Evolutionary conservation across 1,140 invertebrate species (phyloP), one percentile per base, ranked within the genome.

Genomic region (Plectus sambesii): DNA sequence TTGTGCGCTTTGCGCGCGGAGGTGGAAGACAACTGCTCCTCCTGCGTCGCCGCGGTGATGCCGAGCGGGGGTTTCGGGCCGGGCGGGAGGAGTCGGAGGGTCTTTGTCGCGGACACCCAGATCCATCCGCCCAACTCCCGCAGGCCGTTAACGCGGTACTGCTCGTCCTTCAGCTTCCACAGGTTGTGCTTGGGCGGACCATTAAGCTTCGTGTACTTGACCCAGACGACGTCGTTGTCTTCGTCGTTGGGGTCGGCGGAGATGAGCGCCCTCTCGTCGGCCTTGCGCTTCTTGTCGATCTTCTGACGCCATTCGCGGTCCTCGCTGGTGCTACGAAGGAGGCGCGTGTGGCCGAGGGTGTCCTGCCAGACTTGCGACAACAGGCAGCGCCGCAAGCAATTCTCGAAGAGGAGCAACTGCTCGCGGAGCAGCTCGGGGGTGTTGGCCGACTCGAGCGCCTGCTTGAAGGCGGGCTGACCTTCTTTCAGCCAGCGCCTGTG

Each of bases 51-150:
- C 8, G 5, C 8, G 8, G 41, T 8, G 8, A 42, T 42, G 26
- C 41, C 41, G 19, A 5, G 41, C 6, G 41, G 41, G 12, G 36
- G 25, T 22, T 42, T 42, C 19, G 41, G 41, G 5, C 15, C 25
- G 5, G 15, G n/a, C 5, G 26, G 25, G 19, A 42, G 25, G 19
- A 42, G 36, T 6, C 24, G 26, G 24, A 24, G 36, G 15, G 5
- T 27, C 44, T 41, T 30, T 41, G 46, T 49, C 15, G 8, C 27
- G 1, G 52, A 42, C 6, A 43, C 43, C 52, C 51, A 56, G 15
- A 51, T 27, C 54, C 54, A 56, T n/a, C 54, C 54, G 33, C 54
- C 54, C 22, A 56, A 50, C 3, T 12, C 27, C 19, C 53, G 43
- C n/a, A 40, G 38, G 6, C 53, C 53, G 3, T 44, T 39, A 12